Base-by-base conservation (phyloP, 2,113 vertebrate species). In the Scopus umbretta region DNA sequence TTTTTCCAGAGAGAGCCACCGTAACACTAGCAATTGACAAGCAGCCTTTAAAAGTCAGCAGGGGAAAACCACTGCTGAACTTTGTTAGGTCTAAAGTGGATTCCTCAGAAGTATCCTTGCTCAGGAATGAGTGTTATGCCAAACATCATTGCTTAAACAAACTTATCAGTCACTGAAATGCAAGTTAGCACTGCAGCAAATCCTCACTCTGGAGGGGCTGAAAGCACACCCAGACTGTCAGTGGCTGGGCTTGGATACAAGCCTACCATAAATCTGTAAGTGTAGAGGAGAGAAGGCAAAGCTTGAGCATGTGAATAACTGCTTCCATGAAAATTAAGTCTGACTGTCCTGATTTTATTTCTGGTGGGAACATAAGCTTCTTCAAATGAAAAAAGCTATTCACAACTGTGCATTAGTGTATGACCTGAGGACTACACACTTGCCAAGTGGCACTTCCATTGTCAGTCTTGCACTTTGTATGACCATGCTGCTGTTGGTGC, bases 71-170 rank as follows among this genome's bases (percentile, higher is more conserved):
- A 18, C 43, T 34, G 73, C 80, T 94, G 83, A 92, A 79, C 86
- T 91, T 17, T 80, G 62, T 68, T 86, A 87, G 61, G 21, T 72
- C 86, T 91, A 22, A 62, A 92, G 75, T 18, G 58, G 83, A 53
- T 79, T 75, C 84, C 83, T 72, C 86, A 93, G 80, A 86, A 92
- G 86, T 42, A 75, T 79, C 70, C 43, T 82, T 3, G 2, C 73
- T 85, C 42, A 94, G 90, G 96, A 93, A 95, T 83, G 84, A 80
- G 18, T 36, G 79, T 92, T 88, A 94, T 70, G 90, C 82, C 85
- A 90, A 88, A 94, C 61, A 1, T 90, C 74, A 38, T 25, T 88
- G 40, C 86, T 94, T 94, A 89, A 88, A 95, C 95, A 96, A 90
- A 91, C 92, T 89, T 97, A 95, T 72, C 83, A 70, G 88, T 6